Conservation (phyloP, 1,140 invertebrate genomes). For the Scaptomyza montana region DNA sequence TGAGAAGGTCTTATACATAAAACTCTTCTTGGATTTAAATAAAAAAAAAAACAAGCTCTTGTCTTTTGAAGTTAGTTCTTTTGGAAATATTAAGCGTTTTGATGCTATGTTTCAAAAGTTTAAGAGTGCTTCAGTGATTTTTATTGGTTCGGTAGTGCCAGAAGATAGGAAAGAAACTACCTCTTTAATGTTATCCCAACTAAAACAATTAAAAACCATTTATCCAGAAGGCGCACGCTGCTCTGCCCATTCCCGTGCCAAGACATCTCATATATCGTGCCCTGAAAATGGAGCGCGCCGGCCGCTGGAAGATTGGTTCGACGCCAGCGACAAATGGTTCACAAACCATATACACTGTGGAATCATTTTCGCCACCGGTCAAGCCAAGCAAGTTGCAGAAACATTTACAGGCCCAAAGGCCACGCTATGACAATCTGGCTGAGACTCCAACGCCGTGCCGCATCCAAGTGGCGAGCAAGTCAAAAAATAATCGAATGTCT, state of each 20-base stretch:
- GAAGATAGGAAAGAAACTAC: neutral
- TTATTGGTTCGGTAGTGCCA: too few relatives aligned
- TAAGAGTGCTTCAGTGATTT: too few relatives aligned
- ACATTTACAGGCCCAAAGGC: conserved; percentile 20
- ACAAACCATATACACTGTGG: conserved; percentile 41
- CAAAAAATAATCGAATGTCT: neutral
- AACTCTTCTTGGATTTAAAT: too few relatives aligned
- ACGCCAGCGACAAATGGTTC: conserved; percentile 13
- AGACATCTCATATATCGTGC: conserved; percentile 57
- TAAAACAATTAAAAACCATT: too few relatives aligned
- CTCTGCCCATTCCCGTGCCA: conserved; percentile 66
- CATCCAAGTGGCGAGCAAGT: neutral
- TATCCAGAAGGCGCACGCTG: conserved; percentile 48
- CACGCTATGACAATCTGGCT: conserved; percentile 58
- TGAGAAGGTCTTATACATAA: too few relatives aligned
- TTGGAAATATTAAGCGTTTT: too few relatives aligned
- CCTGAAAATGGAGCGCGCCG: conserved; percentile 61
- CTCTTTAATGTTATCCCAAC: neutral
- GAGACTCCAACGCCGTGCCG: conserved; percentile 4
- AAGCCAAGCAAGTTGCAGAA: conserved; percentile 14
- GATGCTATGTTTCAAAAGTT: too few relatives aligned
- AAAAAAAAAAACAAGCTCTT: too few relatives aligned
- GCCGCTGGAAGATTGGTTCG: conserved; percentile 50
- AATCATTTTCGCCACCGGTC: conserved; percentile 49
- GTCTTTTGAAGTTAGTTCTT: too few relatives aligned